phyloP scores from a whole-genome alignment of 2,797 vertebrate genomes.

The Loris lydekkerianus region DNA sequence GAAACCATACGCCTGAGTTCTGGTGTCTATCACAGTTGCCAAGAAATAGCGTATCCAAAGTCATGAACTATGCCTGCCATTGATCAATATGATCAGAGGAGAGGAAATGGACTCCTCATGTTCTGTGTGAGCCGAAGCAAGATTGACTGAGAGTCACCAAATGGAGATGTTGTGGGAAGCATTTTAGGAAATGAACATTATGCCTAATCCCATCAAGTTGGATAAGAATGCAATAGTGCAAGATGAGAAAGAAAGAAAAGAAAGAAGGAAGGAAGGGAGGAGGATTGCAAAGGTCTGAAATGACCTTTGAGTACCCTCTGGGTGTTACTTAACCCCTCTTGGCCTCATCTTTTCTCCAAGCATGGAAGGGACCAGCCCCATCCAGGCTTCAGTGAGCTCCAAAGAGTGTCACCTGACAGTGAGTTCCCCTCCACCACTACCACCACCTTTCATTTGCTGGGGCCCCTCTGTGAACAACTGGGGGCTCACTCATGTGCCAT shows the following conservation, averaged over 20 bases:
- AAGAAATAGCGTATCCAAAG: neutral
- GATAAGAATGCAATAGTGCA: neutral
- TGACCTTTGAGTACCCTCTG: neutral
- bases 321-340: neutral
- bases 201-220: neutral
- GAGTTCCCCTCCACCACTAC: neutral
- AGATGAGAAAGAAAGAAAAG: neutral
- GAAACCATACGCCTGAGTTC: neutral
- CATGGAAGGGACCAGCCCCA: neutral
- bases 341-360: neutral
- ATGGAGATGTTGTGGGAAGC: neutral
- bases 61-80: neutral
- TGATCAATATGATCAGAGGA: neutral
- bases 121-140: neutral
- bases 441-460: neutral
- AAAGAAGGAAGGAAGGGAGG: no score
- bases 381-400: neutral
- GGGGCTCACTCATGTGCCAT: neutral
- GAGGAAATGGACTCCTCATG: neutral
- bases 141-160: neutral
- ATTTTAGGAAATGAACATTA: neutral
- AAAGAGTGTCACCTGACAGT: neutral
- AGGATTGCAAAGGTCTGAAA: neutral
- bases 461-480: neutral
- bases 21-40: neutral